Evolutionary conservation across 2,113 vertebrate species (phyloP).

Genomic region (Pachyramphus minor): DNA sequence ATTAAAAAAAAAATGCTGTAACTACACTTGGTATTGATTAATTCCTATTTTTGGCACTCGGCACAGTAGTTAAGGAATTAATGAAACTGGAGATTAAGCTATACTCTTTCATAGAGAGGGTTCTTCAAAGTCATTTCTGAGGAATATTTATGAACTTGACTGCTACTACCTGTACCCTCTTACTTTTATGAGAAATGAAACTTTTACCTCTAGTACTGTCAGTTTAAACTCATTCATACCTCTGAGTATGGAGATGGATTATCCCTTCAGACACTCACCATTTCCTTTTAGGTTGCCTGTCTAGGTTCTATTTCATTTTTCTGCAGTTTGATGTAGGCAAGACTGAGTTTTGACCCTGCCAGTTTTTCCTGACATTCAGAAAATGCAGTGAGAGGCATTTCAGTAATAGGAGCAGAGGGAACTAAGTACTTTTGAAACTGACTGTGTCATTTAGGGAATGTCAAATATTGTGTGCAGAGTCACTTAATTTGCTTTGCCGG

Average conservation of each 20-base stretch:
- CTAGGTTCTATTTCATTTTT: not conserved
- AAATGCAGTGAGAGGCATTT: not conserved
- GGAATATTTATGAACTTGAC: conserved; percentile 58
- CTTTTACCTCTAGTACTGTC: conserved; percentile 1
- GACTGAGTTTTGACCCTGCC: not conserved
- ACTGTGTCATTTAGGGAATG: not conserved
- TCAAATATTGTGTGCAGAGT: not conserved
- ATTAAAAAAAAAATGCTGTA: not conserved
- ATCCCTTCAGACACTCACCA: not conserved
- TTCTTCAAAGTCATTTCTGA: conserved; percentile 51
- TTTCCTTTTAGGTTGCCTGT: not conserved
- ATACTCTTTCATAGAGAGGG: conserved; percentile 34
- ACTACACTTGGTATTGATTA: conserved; percentile 35
- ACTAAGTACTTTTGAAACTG: not conserved
- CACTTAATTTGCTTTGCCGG: not conserved
- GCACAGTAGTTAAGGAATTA: conserved; percentile 50
- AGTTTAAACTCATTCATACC: not conserved
- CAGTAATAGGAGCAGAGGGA: not conserved
- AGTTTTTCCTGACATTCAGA: not conserved
- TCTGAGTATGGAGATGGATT: not conserved
- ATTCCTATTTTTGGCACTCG: conserved; percentile 17
- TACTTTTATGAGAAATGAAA: conserved; percentile 23
- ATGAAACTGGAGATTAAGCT: conserved; percentile 57
- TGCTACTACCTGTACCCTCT: conserved; percentile 5
- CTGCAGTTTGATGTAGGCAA: not conserved